phyloP scores from a whole-genome alignment of 35 echinoderm and acorn worm species.

The Heliocidaris tuberculata region DNA sequence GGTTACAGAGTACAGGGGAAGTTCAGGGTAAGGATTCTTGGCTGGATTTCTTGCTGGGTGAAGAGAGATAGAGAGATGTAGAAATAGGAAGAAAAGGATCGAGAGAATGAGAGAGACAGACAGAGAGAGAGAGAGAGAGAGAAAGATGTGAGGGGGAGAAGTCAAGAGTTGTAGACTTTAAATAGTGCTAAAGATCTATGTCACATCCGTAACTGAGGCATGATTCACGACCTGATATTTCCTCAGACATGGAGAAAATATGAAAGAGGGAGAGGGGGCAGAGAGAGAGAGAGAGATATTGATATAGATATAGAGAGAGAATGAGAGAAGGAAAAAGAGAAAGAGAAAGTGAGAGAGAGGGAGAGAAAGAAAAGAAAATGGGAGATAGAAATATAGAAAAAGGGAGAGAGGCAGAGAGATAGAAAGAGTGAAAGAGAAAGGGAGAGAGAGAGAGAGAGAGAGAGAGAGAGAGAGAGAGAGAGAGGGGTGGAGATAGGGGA shows the following conservation, averaged over 20 bases:
- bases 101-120: not conserved
- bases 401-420: not conserved
- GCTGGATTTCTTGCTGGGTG: not conserved
- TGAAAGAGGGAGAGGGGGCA: not conserved
- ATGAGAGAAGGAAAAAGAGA: too few species aligned
- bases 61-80: not conserved
- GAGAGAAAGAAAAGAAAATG: not conserved
- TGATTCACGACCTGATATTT: not conserved
- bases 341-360: not conserved
- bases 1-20: not conserved
- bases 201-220: not conserved
- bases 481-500: not conserved
- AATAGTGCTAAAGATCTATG: not conserved
- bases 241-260: not conserved
- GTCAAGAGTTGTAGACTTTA: not conserved
- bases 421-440: too few species aligned
- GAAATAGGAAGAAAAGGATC: not conserved
- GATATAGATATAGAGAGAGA: not conserved
- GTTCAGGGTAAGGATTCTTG: slow-evolving; percentile 8
- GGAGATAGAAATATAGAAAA: too few species aligned
- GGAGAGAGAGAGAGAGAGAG: too few species aligned
- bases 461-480: too few species aligned
- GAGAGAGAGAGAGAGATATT: not conserved
- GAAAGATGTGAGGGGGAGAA: not conserved
- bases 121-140: too few species aligned